Base-by-base conservation (phyloP, 2,113 vertebrate species). In the Hypomesus transpacificus region DNA sequence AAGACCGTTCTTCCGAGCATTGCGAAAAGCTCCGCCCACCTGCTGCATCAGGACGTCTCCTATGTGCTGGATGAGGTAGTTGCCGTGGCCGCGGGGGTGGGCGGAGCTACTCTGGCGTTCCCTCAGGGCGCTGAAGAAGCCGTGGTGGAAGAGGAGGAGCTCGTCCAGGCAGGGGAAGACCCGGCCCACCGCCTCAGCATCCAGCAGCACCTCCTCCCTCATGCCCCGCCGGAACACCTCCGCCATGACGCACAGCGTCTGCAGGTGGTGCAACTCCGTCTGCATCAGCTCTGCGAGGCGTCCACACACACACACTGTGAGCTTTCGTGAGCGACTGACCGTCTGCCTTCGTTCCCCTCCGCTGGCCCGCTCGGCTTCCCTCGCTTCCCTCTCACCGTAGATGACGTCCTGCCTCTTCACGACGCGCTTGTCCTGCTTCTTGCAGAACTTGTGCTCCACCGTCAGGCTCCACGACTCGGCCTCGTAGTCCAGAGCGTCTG, bases 341-440 rank as follows among this genome's bases (percentile, higher is more conserved):
- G 24, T 3, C 9, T 46, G 31, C 4, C 31, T 34, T 34, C 4
- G 0, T 34, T 34, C 31, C 31, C 31, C 31, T 26, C 24, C 24
- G 24, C 24, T 26, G 2, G 24, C 24, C 3, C 24, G 24, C 24
- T 3, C 0, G 31, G 28, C 2, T 31, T 2, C 2, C 31, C 1
- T 34, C 1, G 31, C 20, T 3, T 8, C 28, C 28, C 3, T 28
- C 94, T 91, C 74, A 99, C 97, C 97, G 17, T 96, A 99, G 87
- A 99, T 98, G 1, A 99, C 96, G 76, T 98, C 96, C 86, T 99
- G 97, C 62, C 96, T 91, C 86, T 96, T 97, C 80, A 95, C 82
- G 1, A 92, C 92, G 64, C 89, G 89, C 65, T 96, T 98, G 74
- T 95, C 94, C 83, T 95, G 95, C 83, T 78, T 92, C 81, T 89